A percentile compares a stretch with the other conserved stretches of the same genome.
These are phyloP conservation scores for Chaetodon trifasciatus DNA, from an alignment of 2,797 vertebrate genomes.

Conservation along the genomic window DNA sequence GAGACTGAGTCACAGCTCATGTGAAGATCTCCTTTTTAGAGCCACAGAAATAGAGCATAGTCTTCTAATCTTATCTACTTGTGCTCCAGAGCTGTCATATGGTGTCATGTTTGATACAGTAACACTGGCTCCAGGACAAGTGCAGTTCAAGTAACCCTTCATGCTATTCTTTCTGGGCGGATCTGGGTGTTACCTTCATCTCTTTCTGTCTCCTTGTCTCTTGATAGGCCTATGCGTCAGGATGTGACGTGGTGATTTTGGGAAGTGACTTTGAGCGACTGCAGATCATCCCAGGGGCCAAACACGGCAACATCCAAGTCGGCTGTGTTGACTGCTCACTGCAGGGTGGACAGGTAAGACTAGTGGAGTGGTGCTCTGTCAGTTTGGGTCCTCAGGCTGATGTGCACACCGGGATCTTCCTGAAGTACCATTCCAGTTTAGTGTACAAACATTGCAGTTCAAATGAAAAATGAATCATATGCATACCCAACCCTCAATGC, in stretches of 20 bases:
- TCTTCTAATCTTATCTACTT: conserved; percentile 58
- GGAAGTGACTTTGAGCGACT: conserved; percentile 97
- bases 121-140: conserved; percentile 41
- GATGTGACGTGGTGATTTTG: conserved; percentile 97
- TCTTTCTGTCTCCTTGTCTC: conserved; percentile 40
- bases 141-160: conserved; percentile 42
- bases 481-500: neutral
- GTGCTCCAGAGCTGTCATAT: conserved; percentile 48
- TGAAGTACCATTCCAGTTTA: neutral
- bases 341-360: conserved; percentile 94
- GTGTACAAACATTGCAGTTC: neutral
- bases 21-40: conserved; percentile 54
- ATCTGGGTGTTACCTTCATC: conserved; percentile 28
- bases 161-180: conserved; percentile 23
- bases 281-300: conserved; percentile 97
- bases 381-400: neutral
- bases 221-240: conserved; percentile 94
- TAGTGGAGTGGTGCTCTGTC: neutral
- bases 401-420: neutral
- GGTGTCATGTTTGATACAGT: conserved; percentile 40
- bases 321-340: conserved; percentile 97
- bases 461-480: neutral
- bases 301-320: conserved; percentile 98
- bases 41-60: conserved; percentile 50
- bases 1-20: conserved; percentile 65